Evolutionary conservation across 2,888 invertebrate species (phyloP), one percentile per base, ranked within the genome.

Genomic region (Mactromeris polynyma): DNA sequence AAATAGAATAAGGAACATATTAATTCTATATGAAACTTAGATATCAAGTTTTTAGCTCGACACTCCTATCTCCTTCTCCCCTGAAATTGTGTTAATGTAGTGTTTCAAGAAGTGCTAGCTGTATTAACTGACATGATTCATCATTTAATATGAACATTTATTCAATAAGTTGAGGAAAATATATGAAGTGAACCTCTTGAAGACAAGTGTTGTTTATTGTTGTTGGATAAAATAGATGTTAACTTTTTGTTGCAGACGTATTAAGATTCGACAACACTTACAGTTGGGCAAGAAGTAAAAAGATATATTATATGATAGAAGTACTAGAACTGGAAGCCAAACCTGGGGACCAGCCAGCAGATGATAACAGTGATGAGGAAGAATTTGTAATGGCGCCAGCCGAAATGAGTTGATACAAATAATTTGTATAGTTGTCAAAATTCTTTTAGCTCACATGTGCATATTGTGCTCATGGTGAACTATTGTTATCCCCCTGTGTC

Each of bases 191-290:
- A 26, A 58, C 21, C n/a, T n/a, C 21, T 7, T 58, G 58, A 6
- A 58, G 26, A 58, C 7, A n/a, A 21, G 21, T 21, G 2, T 51
- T 2, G 51, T 51, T 7, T 51, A 19, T 2, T 51, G 19, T 19
- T 21, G 51, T 26, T 58, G 58, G 21, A 58, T n/a, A 17, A 54
- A 21, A 7, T 21, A 6, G n/a, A 7, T 58, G n/a, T n/a, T n/a
- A 21, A 58, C n/a, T 58, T 2, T 58, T 0, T 82, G 69, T 97
- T 97, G 78, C 97, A 99, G 99, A 99, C 97, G 98, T 98, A 0
- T 97, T 98, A 3, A 97, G 98, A 83, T 99, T 99, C 96, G 99
- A 99, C 97, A 99, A 99, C 97, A 98, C 98, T 83, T 98, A 98
- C 96, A 98, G 98, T 89, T 97, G 98, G 94, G 97, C 98, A 83